Percentiles rank a stretch among this genome's conserved stretches.
Conservation (phyloP, 2,888 invertebrate species). For the Dicyrtoma fusca region DNA sequence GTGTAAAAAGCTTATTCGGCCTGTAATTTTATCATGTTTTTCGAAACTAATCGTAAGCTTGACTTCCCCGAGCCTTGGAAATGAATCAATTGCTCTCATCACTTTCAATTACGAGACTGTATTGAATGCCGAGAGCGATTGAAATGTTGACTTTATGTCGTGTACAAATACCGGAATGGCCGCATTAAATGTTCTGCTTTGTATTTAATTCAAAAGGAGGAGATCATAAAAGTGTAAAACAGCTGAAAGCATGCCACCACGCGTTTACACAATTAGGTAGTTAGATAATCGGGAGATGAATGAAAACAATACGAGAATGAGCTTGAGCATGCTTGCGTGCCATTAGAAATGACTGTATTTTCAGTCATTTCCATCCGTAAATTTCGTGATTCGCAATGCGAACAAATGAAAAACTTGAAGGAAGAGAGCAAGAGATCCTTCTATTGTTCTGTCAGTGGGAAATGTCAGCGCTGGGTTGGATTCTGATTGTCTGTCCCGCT, state of each 20-base stretch:
- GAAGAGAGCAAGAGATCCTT: conserved; percentile 30
- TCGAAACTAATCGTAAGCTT: neutral
- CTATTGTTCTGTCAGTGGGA: conserved; percentile 49
- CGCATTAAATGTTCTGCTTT: conserved; percentile 7
- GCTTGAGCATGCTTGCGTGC: conserved; percentile 17
- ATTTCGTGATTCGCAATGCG: conserved; percentile 38
- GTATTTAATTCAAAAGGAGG: conserved; percentile 17
- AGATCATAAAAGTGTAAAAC: conserved; percentile 6
- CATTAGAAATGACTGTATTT: conserved; percentile 19
- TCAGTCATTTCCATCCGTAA: conserved; percentile 11
- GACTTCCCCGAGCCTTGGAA: neutral
- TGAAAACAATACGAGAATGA: conserved; percentile 22
- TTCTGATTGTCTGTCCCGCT: neutral
- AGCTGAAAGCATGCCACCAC: conserved; percentile 18
- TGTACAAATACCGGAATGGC: conserved; percentile 7
- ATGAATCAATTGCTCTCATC: conserved; percentile 3
- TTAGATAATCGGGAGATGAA: conserved; percentile 14
- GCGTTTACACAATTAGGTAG: conserved; percentile 23
- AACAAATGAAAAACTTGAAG: conserved; percentile 31
- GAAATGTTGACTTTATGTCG: neutral
- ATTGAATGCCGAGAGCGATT: neutral
- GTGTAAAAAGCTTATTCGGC: neutral
- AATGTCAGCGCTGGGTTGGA: conserved; percentile 37
- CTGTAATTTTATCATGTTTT: neutral
- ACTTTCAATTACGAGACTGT: neutral